These are phyloP conservation scores for Mastigias papua DNA, from an alignment of 30 jellyfish, hydroid and myxozoan genomes.

Conservation along the genomic window DNA sequence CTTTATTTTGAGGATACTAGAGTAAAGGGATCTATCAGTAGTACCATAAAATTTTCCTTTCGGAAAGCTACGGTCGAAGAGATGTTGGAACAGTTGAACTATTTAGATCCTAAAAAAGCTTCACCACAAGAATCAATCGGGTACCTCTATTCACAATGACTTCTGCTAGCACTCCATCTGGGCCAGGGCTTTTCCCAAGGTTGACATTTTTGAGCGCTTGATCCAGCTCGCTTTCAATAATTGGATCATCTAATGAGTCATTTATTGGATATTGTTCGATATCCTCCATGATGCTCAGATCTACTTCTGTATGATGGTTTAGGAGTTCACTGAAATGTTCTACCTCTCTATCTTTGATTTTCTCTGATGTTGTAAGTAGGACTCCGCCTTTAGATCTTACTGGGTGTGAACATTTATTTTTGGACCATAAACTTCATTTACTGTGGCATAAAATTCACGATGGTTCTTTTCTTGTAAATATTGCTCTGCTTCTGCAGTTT, in stretches of 20 bases:
- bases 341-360: conserved; percentile 51
- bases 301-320: too few species aligned
- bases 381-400: conserved; percentile 52
- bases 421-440: too few species aligned
- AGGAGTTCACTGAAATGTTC: too few species aligned
- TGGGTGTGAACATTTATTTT: conserved; percentile 54
- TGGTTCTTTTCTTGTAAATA: too few species aligned
- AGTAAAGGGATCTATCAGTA: too few species aligned
- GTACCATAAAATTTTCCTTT: too few species aligned
- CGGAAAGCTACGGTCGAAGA: too few species aligned
- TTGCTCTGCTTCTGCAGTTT: conserved; percentile 68
- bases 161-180: conserved; percentile 62
- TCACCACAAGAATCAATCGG: too few species aligned
- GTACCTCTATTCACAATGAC: conserved; percentile 59
- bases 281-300: conserved; percentile 42
- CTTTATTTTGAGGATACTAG: too few species aligned
- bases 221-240: conserved; percentile 64
- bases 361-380: conserved; percentile 49
- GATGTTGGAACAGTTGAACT: too few species aligned
- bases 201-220: conserved; percentile 67
- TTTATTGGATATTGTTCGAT: conserved; percentile 67
- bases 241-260: conserved; percentile 71
- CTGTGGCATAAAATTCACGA: too few species aligned
- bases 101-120: too few species aligned
- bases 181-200: conserved; percentile 78